Conservation (phyloP, 2,113 vertebrate genomes). For the Bostrychus sinensis region DNA sequence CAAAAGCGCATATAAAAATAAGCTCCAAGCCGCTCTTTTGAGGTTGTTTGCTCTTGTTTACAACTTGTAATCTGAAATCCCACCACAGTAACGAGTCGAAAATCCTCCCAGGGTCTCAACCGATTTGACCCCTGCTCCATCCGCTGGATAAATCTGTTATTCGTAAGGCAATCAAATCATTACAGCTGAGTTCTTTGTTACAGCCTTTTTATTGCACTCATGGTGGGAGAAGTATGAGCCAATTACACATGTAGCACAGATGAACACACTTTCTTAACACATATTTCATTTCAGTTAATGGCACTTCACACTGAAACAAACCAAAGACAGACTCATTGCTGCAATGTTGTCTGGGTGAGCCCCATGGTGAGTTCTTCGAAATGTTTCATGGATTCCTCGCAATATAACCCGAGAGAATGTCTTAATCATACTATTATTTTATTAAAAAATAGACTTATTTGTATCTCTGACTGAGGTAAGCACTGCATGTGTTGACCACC, state of each 20-base stretch:
- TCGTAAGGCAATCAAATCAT: conserved; percentile 47
- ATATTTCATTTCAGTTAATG: conserved; percentile 5
- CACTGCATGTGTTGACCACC: no score
- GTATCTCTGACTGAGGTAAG: no score
- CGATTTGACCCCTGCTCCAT: conserved; percentile 23
- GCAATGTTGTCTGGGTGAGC: conserved; percentile 14
- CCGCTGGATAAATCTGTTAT: conserved; percentile 33
- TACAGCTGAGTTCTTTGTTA: conserved; percentile 46
- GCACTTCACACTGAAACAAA: conserved; percentile 12
- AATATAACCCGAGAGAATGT: conserved; percentile 27
- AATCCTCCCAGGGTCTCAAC: conserved; percentile 32
- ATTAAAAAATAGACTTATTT: no score
- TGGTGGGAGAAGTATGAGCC: conserved; percentile 27
- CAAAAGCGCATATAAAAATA: neutral
- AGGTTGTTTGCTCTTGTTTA: conserved; percentile 31
- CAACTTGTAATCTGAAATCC: conserved; percentile 4
- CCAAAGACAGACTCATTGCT: conserved; percentile 2
- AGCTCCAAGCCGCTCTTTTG: neutral
- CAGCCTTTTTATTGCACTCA: conserved; percentile 25
- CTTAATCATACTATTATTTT: no score
- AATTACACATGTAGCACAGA: conserved; percentile 46
- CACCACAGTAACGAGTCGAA: conserved; percentile 22
- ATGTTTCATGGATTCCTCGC: conserved; percentile 28
- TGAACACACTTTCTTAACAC: conserved; percentile 33
- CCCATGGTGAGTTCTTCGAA: conserved; percentile 9